These are phyloP conservation scores for Conistra vaccinii DNA, from an alignment of 2,888 invertebrate genomes.

Conservation along the genomic window DNA sequence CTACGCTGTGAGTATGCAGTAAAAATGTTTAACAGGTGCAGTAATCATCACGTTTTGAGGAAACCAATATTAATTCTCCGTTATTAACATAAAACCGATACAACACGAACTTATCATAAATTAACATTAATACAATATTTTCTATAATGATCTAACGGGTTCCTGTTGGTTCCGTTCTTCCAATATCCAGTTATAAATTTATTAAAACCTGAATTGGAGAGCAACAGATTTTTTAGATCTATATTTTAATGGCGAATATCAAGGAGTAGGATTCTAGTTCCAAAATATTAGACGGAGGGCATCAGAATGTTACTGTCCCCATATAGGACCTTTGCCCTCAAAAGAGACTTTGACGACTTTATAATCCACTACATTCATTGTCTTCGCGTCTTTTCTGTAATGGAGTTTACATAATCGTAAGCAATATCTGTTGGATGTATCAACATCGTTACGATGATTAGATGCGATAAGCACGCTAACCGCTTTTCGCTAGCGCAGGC, in stretches of 20 bases:
- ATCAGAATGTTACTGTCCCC: background rate
- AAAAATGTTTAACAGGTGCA: background rate
- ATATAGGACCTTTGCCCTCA: too few relatives aligned
- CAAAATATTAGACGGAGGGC: background rate
- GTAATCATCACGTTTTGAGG: background rate
- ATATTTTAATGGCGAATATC: background rate
- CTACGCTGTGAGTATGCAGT: conserved; percentile 22
- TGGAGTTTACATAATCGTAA: conserved; percentile 8
- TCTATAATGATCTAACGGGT: conserved; percentile 1
- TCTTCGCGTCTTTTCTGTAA: background rate
- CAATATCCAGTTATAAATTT: background rate
- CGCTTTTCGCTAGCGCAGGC: background rate
- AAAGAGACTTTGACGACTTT: background rate
- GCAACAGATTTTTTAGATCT: background rate
- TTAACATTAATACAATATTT: conserved; percentile 12
- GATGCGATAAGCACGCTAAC: conserved; percentile 3
- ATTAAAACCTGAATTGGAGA: background rate
- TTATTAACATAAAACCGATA: background rate
- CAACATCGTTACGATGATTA: conserved; percentile 9
- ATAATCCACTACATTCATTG: background rate
- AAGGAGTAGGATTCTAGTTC: background rate
- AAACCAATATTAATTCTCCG: background rate
- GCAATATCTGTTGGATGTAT: conserved; percentile 8
- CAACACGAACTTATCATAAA: conserved; percentile 18
- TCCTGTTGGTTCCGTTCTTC: conserved; percentile 7